Evolutionary conservation across 1,140 invertebrate species (phyloP).

Genomic region (Drosophila leontia): DNA sequence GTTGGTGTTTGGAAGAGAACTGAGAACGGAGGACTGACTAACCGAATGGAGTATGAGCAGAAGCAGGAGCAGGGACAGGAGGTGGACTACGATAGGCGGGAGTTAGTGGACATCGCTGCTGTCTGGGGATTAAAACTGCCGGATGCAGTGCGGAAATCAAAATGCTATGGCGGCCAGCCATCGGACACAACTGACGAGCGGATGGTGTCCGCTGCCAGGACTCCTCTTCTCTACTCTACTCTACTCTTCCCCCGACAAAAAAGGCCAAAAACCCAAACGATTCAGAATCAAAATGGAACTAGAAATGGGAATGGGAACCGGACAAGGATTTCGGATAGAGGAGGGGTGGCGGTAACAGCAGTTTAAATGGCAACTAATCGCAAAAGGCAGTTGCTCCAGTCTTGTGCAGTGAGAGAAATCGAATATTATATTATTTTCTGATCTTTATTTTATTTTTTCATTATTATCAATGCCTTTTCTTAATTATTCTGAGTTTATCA

Average conservation of each 20-base stretch:
- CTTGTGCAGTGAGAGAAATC: not conserved
- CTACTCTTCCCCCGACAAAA: not conserved
- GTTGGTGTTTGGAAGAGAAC: not conserved
- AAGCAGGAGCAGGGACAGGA: not conserved
- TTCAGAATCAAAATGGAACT: slow-evolving; percentile 46
- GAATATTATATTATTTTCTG: not conserved
- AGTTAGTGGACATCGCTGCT: slow-evolving; percentile 31
- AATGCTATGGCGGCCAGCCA: slow-evolving; percentile 69
- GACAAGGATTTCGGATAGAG: slow-evolving; percentile 12
- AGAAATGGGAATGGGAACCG: slow-evolving; percentile 39
- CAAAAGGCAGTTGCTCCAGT: slow-evolving; percentile 53
- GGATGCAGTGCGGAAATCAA: slow-evolving; percentile 80
- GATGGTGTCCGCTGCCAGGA: slow-evolving; percentile 26
- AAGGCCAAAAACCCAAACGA: slow-evolving; percentile 22
- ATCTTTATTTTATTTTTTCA: not conserved
- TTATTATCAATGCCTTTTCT: not conserved
- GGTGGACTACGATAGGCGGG: slow-evolving; percentile 8
- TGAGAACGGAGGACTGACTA: slow-evolving; percentile 8
- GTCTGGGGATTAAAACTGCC: slow-evolving; percentile 74
- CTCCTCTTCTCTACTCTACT: slow-evolving; percentile 1
- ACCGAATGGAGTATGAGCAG: not conserved
- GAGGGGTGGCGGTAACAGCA: slow-evolving; percentile 60
- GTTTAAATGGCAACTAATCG: slow-evolving; percentile 83
- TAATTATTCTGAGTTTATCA: not conserved
- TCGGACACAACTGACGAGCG: slow-evolving; percentile 53